Conservation (phyloP, 92 coral and sea anemone species). For the Siderastrea radians region DNA sequence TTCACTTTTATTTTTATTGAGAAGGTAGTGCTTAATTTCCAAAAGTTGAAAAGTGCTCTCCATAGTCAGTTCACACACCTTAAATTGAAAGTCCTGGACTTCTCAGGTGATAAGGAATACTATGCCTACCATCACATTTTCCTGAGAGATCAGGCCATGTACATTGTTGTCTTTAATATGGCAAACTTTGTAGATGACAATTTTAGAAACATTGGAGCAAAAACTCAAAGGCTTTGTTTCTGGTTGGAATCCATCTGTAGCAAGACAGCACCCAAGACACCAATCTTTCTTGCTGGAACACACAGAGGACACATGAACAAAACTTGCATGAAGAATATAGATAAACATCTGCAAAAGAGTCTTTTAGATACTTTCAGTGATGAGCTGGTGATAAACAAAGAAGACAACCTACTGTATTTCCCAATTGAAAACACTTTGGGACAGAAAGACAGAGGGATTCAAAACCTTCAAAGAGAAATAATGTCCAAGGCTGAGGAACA, state of each 20-base stretch:
- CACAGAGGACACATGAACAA: slow-evolving; percentile 52
- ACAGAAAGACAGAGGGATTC: slow-evolving; percentile 40
- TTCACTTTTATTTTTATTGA: slow-evolving; percentile 11
- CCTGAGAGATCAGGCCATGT: slow-evolving; percentile 59
- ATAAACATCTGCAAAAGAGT: slow-evolving; percentile 36
- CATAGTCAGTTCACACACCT: slow-evolving; percentile 27
- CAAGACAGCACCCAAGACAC: slow-evolving; percentile 47
- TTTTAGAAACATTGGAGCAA: slow-evolving; percentile 29
- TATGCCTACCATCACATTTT: slow-evolving; percentile 65
- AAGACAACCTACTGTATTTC: slow-evolving; percentile 41
- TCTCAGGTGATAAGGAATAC: slow-evolving; percentile 70
- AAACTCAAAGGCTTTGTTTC: slow-evolving; percentile 55
- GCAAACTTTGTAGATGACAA: slow-evolving; percentile 36
- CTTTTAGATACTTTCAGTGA: slow-evolving; percentile 45
- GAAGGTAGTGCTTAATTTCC: slow-evolving; percentile 2
- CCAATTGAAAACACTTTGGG: slow-evolving; percentile 56
- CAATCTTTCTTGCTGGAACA: slow-evolving; percentile 73
- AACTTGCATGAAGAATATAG: not conserved
- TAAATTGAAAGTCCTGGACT: slow-evolving; percentile 67
- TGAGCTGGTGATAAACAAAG: slow-evolving; percentile 41
- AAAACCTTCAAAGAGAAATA: slow-evolving; percentile 44
- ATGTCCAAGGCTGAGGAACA: slow-evolving; percentile 32
- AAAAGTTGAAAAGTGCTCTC: slow-evolving; percentile 54
- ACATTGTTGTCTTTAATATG: slow-evolving; percentile 60
- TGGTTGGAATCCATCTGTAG: slow-evolving; percentile 73